Conservation (phyloP, 2,797 vertebrate genomes). For the Spinus olivaceus region DNA sequence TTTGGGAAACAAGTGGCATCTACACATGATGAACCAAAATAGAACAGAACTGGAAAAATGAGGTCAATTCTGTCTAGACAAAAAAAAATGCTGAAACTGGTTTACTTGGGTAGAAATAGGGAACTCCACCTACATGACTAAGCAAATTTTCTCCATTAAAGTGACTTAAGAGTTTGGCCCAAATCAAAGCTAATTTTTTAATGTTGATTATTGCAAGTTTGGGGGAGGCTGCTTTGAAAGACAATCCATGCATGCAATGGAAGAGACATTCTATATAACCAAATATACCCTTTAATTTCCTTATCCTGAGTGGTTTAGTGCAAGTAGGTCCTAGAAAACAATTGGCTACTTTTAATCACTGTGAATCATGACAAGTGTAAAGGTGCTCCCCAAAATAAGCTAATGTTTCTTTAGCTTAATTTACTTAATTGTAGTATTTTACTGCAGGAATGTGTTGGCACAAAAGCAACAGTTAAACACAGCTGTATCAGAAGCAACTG, state of each 20-base stretch:
- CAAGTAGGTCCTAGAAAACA: background rate
- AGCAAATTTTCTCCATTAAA: background rate
- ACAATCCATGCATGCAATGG: fast-evolving
- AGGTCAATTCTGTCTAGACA: background rate
- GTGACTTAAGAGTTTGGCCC: background rate
- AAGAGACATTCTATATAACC: background rate
- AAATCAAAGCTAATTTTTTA: background rate
- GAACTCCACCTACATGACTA: background rate
- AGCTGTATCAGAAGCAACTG: background rate
- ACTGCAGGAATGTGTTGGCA: background rate
- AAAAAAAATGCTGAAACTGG: background rate
- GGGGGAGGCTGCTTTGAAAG: background rate
- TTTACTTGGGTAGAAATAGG: background rate
- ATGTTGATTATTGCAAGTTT: background rate
- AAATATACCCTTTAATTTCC: background rate
- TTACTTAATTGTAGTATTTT: background rate
- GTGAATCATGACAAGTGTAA: background rate
- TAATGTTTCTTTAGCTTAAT: background rate
- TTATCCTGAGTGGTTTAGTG: background rate
- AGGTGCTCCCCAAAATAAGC: background rate
- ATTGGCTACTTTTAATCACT: background rate
- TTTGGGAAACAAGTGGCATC: background rate
- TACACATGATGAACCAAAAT: background rate
- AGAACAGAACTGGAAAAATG: slow-evolving; percentile 1
- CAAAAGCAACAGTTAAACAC: background rate